Percentiles rank a stretch among this genome's conserved stretches.
Evolutionary conservation across 2,113 vertebrate genomes (phyloP).

Genomic region (Rhabdomys dilectus): DNA sequence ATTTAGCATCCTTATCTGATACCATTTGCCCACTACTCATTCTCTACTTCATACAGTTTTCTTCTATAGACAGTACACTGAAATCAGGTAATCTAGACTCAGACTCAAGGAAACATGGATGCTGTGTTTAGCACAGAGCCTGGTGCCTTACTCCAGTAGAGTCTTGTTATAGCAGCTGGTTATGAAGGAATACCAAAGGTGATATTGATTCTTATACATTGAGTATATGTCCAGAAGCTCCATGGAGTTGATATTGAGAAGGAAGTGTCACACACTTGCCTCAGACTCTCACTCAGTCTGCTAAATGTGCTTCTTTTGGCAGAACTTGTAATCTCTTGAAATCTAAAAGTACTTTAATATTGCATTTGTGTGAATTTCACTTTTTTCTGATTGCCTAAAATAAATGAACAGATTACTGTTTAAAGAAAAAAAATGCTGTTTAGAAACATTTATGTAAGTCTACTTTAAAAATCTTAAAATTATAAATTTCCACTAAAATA

Average conservation of each 20-base stretch:
- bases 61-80: background rate
- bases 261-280: fast-evolving
- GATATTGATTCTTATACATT: background rate
- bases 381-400: background rate
- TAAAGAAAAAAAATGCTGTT: background rate
- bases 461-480: constrained; percentile 27
- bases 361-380: background rate
- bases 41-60: background rate
- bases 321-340: no score
- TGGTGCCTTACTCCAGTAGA: background rate
- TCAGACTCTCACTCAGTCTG: background rate
- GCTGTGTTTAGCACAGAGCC: background rate
- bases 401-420: background rate
- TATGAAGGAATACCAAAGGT: background rate
- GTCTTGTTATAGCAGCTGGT: fast-evolving
- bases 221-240: background rate
- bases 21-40: background rate
- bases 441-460: background rate
- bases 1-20: background rate
- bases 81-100: background rate
- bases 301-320: fast-evolving
- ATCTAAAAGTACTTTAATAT: background rate
- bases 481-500: background rate
- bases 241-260: background rate
- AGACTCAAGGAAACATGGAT: background rate